Conservation (phyloP, 2,797 vertebrate genomes). For the Peromyscus attwateri region DNA sequence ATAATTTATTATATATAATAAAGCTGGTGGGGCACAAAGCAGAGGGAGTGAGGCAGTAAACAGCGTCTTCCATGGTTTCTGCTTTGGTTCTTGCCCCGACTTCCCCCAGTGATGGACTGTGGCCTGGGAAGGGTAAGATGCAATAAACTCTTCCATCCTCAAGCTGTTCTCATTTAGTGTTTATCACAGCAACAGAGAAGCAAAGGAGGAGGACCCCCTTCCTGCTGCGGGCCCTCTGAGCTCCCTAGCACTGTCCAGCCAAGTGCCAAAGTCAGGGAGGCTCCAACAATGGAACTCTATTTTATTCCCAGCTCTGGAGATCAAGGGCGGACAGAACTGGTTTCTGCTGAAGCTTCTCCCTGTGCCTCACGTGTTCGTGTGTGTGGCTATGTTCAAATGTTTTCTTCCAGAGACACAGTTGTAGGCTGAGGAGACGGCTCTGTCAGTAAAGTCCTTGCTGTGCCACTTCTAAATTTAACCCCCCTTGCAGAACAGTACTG, state of each 20-base stretch:
- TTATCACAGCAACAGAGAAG: neutral
- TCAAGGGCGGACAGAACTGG: fast-evolving
- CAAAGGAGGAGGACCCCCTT: neutral
- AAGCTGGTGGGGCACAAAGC: neutral
- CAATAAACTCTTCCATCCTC: no score
- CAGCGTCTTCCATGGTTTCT: neutral
- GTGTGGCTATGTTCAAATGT: no score
- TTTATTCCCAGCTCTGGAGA: neutral
- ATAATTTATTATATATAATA: no score
- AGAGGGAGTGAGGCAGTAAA: neutral
- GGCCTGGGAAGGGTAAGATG: neutral
- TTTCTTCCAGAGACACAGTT: neutral
- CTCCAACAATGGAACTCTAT: neutral
- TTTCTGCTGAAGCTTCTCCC: neutral
- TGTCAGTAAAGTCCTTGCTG: neutral
- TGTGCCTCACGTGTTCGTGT: fast-evolving
- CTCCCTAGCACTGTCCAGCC: neutral
- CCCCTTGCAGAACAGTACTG: neutral
- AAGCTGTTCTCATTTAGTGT: neutral
- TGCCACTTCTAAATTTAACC: neutral
- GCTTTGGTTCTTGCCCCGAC: neutral
- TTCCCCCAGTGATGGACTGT: neutral
- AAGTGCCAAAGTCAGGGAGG: fast-evolving
- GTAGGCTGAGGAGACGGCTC: neutral
- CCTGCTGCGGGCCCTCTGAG: neutral